phyloP scores from a whole-genome alignment of 1,140 invertebrate species.

The Pantala flavescens region DNA sequence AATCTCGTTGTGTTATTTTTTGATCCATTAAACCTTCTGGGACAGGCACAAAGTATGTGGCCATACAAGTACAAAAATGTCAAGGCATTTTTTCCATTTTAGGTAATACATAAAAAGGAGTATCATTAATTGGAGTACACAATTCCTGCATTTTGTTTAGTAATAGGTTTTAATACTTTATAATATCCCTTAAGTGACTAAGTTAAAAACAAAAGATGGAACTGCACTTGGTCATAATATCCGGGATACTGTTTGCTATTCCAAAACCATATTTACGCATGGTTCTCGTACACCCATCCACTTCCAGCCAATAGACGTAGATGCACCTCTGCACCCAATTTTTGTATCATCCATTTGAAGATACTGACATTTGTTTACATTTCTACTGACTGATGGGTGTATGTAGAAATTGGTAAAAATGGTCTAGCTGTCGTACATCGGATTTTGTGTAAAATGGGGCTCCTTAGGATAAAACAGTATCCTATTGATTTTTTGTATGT shows the following conservation, averaged over 20 bases:
- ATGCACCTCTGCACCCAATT: not conserved
- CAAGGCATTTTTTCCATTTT: not conserved
- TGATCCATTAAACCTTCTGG: not conserved
- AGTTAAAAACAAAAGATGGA: not conserved
- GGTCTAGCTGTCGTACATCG: not conserved
- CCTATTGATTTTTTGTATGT: not conserved
- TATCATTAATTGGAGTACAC: not conserved
- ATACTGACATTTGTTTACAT: not conserved
- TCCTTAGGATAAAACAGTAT: not conserved
- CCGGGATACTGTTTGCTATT: not conserved
- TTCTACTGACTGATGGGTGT: constrained; percentile 4
- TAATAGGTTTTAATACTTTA: not conserved
- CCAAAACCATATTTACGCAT: not conserved
- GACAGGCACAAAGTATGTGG: constrained; percentile 8
- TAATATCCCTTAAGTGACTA: not conserved
- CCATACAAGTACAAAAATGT: not conserved
- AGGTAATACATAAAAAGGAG: not conserved
- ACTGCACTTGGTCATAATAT: not conserved
- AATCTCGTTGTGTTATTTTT: not conserved
- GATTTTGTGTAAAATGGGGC: not conserved
- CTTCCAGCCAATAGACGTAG: not conserved
- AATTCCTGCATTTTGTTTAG: not conserved
- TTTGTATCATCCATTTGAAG: not conserved
- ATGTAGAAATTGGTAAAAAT: not conserved
- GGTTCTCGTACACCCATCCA: not conserved